Base-by-base conservation (phyloP, 2,797 vertebrate genomes). In the Enteromius anoplus region DNA sequence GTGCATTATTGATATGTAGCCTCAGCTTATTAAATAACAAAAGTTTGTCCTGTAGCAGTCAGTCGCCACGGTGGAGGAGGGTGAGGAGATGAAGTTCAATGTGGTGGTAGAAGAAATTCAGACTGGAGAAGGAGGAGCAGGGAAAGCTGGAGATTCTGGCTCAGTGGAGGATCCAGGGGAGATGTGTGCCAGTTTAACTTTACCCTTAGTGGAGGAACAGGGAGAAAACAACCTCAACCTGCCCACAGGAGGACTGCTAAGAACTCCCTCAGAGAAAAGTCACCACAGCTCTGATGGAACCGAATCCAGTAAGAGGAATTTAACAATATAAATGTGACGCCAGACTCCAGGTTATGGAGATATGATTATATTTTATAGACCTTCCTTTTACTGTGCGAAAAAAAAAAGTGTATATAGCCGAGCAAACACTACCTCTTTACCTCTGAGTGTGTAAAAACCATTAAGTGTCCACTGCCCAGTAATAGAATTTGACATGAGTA, bases 241-340 rank as follows among this genome's bases (percentile, higher is more conserved):
- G 34, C 37, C 66, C 40, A 82, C 29, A 23, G 51, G 21, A 37
- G 66, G 60, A 60, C 69, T 34, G 40, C 71, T 58, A 53, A 66
- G 45, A 37, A 29, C 17, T 8, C 42, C 77, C 8, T 66, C 80
- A 60, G 87, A 87, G 26, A 86, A 86, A 55, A 86, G 76, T 75
- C 53, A 55, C 17, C 37, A 64, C n/a, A 85, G 68, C 73, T 80
- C 80, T 45, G 86, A 86, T 47, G 62, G 73, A 53, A 62, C 83
- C 47, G 87, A 85, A 70, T 80, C 62, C 68, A 87, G 84, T 87
- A 84, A 85, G 86, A 84, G 12, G 15, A 66, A 53, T 14, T 53
- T 5, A 32, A 55, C 37, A 0, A 66, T 29, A 70, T 58, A 58
- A 80, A 70, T 80, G 34, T 32, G 60, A 64, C 15, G 17, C 19